Conservation (phyloP, 1,140 invertebrate genomes). For the Potamilus streckersoni region DNA sequence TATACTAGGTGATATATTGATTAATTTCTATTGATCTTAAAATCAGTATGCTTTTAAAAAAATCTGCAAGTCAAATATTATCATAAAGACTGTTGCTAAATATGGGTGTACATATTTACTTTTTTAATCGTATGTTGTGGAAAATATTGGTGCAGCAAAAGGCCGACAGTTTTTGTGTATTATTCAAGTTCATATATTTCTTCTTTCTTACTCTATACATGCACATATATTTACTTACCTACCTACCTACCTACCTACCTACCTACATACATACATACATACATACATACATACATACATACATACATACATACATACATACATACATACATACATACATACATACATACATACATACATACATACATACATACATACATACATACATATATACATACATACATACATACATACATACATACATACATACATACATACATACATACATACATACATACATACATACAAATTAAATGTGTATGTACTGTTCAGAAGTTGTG, state of each 20-base stretch:
- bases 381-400: background rate
- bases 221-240: background rate
- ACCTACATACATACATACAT: too few relatives aligned
- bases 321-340: conserved; percentile 14
- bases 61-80: too few relatives aligned
- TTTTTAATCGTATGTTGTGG: too few relatives aligned
- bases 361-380: background rate
- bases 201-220: background rate
- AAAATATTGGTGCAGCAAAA: too few relatives aligned
- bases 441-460: conserved; percentile 10
- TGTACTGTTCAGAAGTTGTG: background rate
- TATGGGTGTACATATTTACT: too few relatives aligned
- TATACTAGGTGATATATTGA: too few relatives aligned
- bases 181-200: background rate
- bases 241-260: background rate
- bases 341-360: background rate
- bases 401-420: conserved; percentile 4
- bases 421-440: conserved; percentile 6
- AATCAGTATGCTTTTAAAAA: too few relatives aligned
- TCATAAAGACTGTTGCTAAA: too few relatives aligned
- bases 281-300: background rate
- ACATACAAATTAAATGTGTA: background rate
- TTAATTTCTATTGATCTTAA: too few relatives aligned
- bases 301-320: conserved; percentile 13
- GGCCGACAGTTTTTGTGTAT: too few relatives aligned